These are phyloP conservation scores for Perca flavescens DNA, from an alignment of 2,113 vertebrate genomes.

Conservation along the genomic window DNA sequence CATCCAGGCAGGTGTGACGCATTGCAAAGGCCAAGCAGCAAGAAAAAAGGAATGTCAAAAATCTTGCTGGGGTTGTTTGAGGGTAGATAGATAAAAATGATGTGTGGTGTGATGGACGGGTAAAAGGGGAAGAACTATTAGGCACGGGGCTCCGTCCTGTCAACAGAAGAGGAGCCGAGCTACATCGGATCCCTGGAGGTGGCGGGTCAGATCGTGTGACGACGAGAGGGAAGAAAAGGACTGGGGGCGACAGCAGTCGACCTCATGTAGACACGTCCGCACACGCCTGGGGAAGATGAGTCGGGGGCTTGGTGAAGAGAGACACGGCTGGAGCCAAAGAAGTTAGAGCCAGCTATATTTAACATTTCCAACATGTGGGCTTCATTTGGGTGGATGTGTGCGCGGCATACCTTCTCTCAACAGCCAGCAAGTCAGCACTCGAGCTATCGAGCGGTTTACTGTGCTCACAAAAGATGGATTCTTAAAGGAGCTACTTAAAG, in stretches of 20 bases:
- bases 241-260: constrained; percentile 16
- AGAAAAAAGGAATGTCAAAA: constrained; percentile 34
- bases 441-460: neutral
- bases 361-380: constrained; percentile 81
- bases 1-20: constrained; percentile 39
- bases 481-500: neutral
- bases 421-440: constrained; percentile 38
- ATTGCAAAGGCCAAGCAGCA: neutral
- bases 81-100: constrained; percentile 24
- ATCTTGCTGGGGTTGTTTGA: neutral
- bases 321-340: constrained; percentile 50
- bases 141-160: neutral
- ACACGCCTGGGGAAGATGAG: constrained; percentile 44
- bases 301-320: constrained; percentile 12
- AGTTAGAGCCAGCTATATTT: constrained; percentile 80
- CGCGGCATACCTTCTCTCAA: constrained; percentile 68
- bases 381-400: constrained; percentile 76
- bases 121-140: neutral
- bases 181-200: constrained; percentile 29
- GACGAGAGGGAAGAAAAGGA: neutral
- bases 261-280: constrained; percentile 59
- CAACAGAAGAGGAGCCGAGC: constrained; percentile 38
- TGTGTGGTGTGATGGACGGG: neutral
- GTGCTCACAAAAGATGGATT: neutral
- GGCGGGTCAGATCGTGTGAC: constrained; percentile 3